Evolutionary conservation across 1,140 invertebrate species (phyloP), one percentile per base, ranked within the genome.

Genomic region (Drosophila busckii): DNA sequence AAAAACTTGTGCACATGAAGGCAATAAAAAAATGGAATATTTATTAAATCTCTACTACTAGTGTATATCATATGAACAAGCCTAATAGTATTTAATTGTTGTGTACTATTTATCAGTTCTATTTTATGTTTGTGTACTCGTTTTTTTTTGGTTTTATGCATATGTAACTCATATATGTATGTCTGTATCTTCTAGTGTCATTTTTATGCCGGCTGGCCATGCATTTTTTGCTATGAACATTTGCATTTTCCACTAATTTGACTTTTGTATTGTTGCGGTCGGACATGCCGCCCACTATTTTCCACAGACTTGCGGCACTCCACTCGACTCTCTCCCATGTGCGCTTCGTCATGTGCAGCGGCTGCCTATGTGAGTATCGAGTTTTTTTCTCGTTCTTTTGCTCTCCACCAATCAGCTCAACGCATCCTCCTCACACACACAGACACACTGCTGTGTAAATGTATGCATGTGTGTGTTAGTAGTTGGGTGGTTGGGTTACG

Each of bases 161-260:
- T n/a, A n/a, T n/a, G n/a, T n/a, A n/a, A n/a, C n/a, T n/a, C n/a
- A 73, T 53, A 80, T 80, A 71, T 49, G 52, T 60, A 82, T 80
- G 73, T 80, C 68, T 80, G 82, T 80, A 80, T 80, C 82, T 80
- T 80, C 75, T 80, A 80, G 68, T 80, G 64, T 62, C 63, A 62
- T 61, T 80, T 80, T 80, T 80, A 73, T 42, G 49, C 19, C 22
- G 23, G 9, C 42, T 28, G 50, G 16, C 12, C 49, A 61, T 56
- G 26, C 34, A 25, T 55, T 38, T 50, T 53, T 48, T 52, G n/a
- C n/a, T n/a, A 61, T 58, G 44, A 53, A 48, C 75, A 83, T 82
- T 82, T 83, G 65, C 75, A 82, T 82, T 82, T 82, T 82, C 65
- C 75, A 82, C 75, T 82, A 82, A 82, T 82, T 83, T 82, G 75